These are phyloP conservation scores for Anabas testudineus DNA, from an alignment of 2,797 vertebrate species.

Conservation along the genomic window DNA sequence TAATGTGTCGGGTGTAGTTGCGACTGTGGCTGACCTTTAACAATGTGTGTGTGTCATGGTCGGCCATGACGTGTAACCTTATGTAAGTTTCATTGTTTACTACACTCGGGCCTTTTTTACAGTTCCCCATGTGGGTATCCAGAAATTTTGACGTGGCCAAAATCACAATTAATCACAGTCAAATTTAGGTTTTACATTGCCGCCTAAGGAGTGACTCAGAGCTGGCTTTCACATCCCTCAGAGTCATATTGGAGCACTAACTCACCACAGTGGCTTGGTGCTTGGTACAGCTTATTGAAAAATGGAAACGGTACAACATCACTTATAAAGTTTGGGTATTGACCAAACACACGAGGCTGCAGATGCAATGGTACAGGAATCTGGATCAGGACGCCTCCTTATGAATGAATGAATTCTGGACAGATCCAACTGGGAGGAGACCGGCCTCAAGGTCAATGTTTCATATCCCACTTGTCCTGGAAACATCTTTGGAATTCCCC, in stretches of 20 bases:
- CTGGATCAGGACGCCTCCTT: background rate
- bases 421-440: background rate
- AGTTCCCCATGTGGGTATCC: background rate
- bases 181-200: background rate
- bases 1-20: too few relatives aligned
- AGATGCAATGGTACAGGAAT: background rate
- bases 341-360: background rate
- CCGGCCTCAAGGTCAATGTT: background rate
- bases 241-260: background rate
- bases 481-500: background rate
- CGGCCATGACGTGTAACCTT: conserved; percentile 38
- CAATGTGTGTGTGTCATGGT: conserved; percentile 20
- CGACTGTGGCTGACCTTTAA: too few relatives aligned
- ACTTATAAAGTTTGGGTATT: background rate
- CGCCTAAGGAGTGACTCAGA: conserved; percentile 30
- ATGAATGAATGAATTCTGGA: background rate
- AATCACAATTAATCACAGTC: conserved; percentile 13
- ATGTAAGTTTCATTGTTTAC: conserved; percentile 49
- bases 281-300: background rate
- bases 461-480: background rate
- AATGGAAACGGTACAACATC: background rate
- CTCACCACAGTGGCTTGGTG: conserved; percentile 5
- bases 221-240: conserved; percentile 1
- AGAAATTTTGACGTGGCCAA: conserved; percentile 37
- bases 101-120: conserved; percentile 15